Conservation (phyloP, 1,140 invertebrate genomes). For the Sitobion miscanthi region DNA sequence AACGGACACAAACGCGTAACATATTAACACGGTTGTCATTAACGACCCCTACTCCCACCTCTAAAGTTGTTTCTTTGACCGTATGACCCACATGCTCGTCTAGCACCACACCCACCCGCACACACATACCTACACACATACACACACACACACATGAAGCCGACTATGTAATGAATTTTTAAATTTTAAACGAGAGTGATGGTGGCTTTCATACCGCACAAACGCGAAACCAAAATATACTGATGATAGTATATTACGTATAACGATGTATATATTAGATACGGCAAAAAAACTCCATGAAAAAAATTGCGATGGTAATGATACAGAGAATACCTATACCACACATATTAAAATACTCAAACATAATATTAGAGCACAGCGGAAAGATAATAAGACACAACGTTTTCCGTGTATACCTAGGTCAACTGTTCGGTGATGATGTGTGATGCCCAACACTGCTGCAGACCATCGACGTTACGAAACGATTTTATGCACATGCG, state of each 20-base stretch:
- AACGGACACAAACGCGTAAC: slow-evolving; percentile 37
- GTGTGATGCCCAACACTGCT: background rate
- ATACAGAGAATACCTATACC: background rate
- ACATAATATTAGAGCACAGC: background rate
- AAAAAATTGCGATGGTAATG: slow-evolving; percentile 5
- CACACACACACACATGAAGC: background rate
- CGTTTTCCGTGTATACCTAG: background rate
- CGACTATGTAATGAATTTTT: slow-evolving; percentile 26
- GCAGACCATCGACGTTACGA: background rate
- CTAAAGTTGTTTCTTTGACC: slow-evolving; percentile 13
- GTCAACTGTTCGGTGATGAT: background rate
- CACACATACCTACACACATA: background rate
- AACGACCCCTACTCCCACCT: background rate
- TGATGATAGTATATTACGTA: background rate
- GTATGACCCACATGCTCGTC: slow-evolving; percentile 6
- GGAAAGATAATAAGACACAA: background rate
- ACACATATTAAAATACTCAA: background rate
- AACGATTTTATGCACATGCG: background rate
- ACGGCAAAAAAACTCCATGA: background rate
- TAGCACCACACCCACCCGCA: background rate
- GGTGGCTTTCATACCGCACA: background rate
- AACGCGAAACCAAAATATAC: background rate
- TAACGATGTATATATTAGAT: background rate
- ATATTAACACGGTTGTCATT: slow-evolving; percentile 38
- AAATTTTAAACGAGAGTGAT: background rate